Evolutionary conservation across 2,797 vertebrate genomes (phyloP), one percentile per base, ranked within the genome.

Genomic region (Tokudaia tokunoshimensis): DNA sequence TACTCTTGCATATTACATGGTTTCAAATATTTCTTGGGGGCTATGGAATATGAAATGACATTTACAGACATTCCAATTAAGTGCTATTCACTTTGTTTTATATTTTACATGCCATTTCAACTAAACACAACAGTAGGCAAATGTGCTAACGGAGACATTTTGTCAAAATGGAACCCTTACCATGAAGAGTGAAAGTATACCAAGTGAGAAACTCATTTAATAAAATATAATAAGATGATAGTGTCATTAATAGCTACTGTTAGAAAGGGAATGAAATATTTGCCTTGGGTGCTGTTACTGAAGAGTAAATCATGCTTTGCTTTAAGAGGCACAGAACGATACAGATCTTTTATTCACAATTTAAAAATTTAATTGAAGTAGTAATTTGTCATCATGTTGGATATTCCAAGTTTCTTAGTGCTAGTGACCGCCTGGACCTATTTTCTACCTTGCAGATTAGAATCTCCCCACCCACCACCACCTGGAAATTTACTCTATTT

Each of bases 311-410:
- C 37, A 70, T 90, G 11, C 2, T 24, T 41, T 41, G 10, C 37
- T 88, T 78, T 55, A 50, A 74, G 57, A 89, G 24, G 74, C 29
- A 79, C 70, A 55, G 44, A 41, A 67, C 9, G 0, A 5, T 85
- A 67, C 83, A 90, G 50, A 34, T 12, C 13, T 88, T 96, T 95
- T 78, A 75, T 67, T 44, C 88, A 55, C 59, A 91, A 96, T 80
- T 74, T 92, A 52, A 96, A 79, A 52, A 6, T 29, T 57, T 95
- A 83, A 47, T 88, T 52, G 11, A 89, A 89, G n/a, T 59, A 15
- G 92, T 92, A 86, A 76, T 91, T 91, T 95, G 34, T 10, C 31
- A 31, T 83, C 24, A 47, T 93, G 1, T 95, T 89, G 50, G 10
- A 74, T 65, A 76, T 15, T 57, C 14, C 75, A 55, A 1, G 1